phyloP scores from a whole-genome alignment of 2,113 vertebrate species.

The Sylvilagus bachmani region DNA sequence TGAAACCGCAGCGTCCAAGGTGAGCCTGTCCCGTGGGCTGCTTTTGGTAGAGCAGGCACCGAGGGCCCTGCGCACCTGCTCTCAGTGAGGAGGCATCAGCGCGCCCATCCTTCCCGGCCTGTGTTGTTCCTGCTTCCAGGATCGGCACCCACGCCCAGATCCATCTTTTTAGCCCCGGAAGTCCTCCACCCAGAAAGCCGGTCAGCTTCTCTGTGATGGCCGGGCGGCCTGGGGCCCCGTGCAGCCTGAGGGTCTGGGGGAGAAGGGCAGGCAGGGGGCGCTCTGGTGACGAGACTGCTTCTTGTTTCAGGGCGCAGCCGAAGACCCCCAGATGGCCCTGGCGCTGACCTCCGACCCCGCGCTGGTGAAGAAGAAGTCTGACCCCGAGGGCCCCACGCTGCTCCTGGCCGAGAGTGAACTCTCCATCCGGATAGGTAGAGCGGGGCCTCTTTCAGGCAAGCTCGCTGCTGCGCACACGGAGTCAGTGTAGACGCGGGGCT shows the following conservation, averaged over 20 bases:
- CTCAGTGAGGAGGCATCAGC: rapidly evolving
- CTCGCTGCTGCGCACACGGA: conserved; percentile 87
- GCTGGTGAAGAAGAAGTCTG: conserved; percentile 89
- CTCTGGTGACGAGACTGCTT: conserved; percentile 7
- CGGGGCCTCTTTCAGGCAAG: conserved; percentile 95
- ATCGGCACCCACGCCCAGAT: background rate
- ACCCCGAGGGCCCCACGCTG: conserved; percentile 41
- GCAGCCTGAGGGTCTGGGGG: background rate
- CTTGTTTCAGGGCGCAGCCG: conserved; percentile 89
- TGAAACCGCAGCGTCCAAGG: background rate
- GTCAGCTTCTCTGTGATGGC: background rate
- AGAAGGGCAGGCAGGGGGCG: background rate
- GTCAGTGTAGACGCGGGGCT: conserved; percentile 20
- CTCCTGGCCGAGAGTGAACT: conserved; percentile 86
- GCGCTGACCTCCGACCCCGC: conserved; percentile 87
- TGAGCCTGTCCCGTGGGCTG: background rate
- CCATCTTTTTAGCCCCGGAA: background rate
- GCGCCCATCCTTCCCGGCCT: background rate
- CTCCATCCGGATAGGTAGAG: conserved; percentile 97
- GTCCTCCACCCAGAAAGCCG: background rate
- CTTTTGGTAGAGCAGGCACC: background rate
- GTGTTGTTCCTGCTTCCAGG: background rate
- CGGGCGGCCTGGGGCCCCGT: background rate
- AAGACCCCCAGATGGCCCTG: conserved; percentile 89
- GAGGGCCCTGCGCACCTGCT: no score